Base-by-base conservation (phyloP, 2,113 vertebrate species). In the Corythoichthys intestinalis region DNA sequence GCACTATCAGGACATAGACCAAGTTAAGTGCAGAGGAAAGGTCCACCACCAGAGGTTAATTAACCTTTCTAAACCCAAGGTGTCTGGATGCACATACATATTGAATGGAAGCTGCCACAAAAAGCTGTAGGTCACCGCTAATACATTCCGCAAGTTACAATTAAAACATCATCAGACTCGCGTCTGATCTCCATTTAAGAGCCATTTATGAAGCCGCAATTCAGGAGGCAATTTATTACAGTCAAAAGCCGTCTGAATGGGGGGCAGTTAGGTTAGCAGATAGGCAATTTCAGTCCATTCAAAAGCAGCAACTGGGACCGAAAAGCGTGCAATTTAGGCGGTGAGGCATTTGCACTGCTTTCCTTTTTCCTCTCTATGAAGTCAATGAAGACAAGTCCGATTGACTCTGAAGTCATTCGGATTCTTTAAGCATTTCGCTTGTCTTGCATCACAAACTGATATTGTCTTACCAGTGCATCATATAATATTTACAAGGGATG, bases 11-110 rank as follows among this genome's bases (percentile, higher is more conserved):
- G 93, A 95, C 91, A 94, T 91, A 93, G 94, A 92, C 89, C 91
- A 91, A 94, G 91, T 93, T 94, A 93, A 94, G 92, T 93, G 94
- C 93, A 92, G 91, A 93, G 90, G 90, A 94, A 95, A 93, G 92
- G 93, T 94, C 91, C 91, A 87, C 91, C 93, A 93, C 93, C 93
- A 95, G 94, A 93, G 94, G 91, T 94, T 96, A 93, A 95, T 97
- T 97, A 97, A 96, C 94, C 95, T 95, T 94, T 93, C 85, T 79
- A 90, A 92, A 94, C 94, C 88, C 78, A 84, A 92, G 86, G 81
- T 93, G 90, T 93, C 87, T 87, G 82, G 81, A 90, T 74, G 84
- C 81, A 83, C 87, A 88, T 88, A 84, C 90, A 89, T 88, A 88
- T 93, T 93, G 93, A 94, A 93, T 89, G 91, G 92, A 92, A 94